Base-by-base conservation (phyloP, 2,113 vertebrate species). In the Dipodomys spectabilis region DNA sequence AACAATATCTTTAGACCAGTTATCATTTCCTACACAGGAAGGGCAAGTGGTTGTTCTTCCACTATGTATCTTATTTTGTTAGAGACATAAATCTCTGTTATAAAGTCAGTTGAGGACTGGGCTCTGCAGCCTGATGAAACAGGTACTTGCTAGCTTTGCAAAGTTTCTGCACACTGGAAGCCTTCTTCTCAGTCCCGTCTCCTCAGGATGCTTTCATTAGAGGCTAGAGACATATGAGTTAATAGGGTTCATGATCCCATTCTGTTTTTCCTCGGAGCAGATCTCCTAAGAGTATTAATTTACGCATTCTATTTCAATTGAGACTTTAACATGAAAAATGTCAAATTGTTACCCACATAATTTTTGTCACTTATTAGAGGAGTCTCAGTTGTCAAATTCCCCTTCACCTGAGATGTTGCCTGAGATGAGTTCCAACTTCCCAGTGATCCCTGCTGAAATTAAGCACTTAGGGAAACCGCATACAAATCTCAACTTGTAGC, bases 341-440 rank as follows among this genome's bases (percentile, higher is more conserved):
- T 94, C 93, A 80, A 87, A 85, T 88, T 93, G 82, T 77, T 90
- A 77, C 53, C 79, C 53, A 83, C 39, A 72, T 84, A 35, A 82
- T 88, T 95, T 93, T 93, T 94, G 87, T 94, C 92, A 96, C 82
- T 88, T 96, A 95, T 94, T 91, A 95, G 74, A 82, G 67, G 88
- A 60, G 19, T 87, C 93, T 88, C 67, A 13, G 57, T 86, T 65
- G 85, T 89, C 82, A 60, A 91, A 53, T 79, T 64, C 85, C 90
- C 32, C 82, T 94, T 88, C 92, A 82, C 45, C 57, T 62, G 82
- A 53, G 72, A 94, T 23, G 53, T 64, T 32, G 0, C 2, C 1
- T 0, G 71, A 62, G 68, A 81, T 32, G 44, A 75, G 67, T 65
- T 64, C 71, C 45, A 57, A 0, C 15, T 32, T 92, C 0, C 0